These are phyloP conservation scores for Miniopterus natalensis DNA, from an alignment of 2,113 vertebrate species.

Conservation along the genomic window DNA sequence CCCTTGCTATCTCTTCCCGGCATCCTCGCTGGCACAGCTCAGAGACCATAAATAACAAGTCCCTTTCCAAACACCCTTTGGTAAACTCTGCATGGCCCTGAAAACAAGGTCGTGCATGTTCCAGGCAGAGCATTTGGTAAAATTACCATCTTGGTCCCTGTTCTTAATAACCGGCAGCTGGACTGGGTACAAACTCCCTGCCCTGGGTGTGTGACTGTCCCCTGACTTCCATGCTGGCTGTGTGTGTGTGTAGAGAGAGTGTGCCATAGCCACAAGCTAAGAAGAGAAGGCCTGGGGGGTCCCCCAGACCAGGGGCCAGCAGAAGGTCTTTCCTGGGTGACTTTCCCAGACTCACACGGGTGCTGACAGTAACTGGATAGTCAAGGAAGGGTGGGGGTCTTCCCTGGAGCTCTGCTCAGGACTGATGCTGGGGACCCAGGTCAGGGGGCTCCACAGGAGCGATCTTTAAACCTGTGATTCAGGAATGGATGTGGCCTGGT, in stretches of 20 bases:
- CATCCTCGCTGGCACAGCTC: neutral
- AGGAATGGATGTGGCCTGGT: neutral
- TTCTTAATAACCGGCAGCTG: neutral
- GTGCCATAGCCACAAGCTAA: neutral
- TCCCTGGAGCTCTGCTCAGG: neutral
- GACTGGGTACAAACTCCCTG: too few relatives aligned
- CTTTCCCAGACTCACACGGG: accelerated
- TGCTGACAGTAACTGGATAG: neutral
- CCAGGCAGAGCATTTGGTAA: neutral
- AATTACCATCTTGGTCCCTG: accelerated
- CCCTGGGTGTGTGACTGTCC: too few relatives aligned
- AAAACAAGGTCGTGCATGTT: neutral
- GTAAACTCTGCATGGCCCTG: neutral
- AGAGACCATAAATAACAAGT: neutral
- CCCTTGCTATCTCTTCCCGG: accelerated
- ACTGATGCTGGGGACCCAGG: too few relatives aligned
- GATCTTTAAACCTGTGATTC: neutral
- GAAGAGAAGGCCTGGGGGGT: too few relatives aligned
- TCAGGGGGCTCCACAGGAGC: neutral
- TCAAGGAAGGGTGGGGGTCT: neutral
- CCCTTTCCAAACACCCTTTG: neutral
- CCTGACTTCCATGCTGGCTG: too few relatives aligned
- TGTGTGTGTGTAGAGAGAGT: accelerated
- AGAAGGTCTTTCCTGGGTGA: neutral
- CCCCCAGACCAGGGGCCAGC: neutral